Evolutionary conservation across 2,888 invertebrate species (phyloP).

Genomic region (Xanthia icteritia): DNA sequence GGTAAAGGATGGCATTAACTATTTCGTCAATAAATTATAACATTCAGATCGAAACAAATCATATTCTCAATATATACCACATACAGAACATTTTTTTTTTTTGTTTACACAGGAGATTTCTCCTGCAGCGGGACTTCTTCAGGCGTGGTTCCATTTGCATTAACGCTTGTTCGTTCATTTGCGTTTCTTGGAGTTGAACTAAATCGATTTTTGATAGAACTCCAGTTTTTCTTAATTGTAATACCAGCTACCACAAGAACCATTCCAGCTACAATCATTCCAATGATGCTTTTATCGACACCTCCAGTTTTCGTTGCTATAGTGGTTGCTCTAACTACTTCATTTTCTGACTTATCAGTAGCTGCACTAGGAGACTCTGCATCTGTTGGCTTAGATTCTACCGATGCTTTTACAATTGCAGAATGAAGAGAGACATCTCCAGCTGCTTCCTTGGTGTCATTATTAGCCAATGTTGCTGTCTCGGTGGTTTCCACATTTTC

Average conservation of each 20-base stretch:
- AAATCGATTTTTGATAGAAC: conserved; percentile 85
- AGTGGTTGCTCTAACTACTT: conserved; percentile 81
- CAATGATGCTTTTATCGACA: conserved; percentile 89
- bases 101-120: conserved; percentile 83
- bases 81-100: conserved; percentile 29
- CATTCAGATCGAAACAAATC: conserved; percentile 86
- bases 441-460: conserved; percentile 55
- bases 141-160: conserved; percentile 80
- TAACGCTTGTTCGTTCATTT: conserved; percentile 76
- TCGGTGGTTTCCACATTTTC: conserved; percentile 33
- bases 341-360: conserved; percentile 66
- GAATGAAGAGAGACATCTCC: conserved; percentile 75
- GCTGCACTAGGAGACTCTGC: conserved; percentile 62
- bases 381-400: conserved; percentile 66
- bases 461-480: conserved; percentile 29
- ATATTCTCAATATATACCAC: conserved; percentile 64
- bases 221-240: conserved; percentile 90
- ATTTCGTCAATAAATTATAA: conserved; percentile 73
- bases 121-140: conserved; percentile 87
- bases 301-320: conserved; percentile 81
- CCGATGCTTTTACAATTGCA: conserved; percentile 74
- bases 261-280: conserved; percentile 89
- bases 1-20: conserved; percentile 46
- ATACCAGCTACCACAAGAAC: conserved; percentile 89
- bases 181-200: conserved; percentile 81